phyloP scores from a whole-genome alignment of 2,797 vertebrate genomes.

The Tapera naevia region DNA sequence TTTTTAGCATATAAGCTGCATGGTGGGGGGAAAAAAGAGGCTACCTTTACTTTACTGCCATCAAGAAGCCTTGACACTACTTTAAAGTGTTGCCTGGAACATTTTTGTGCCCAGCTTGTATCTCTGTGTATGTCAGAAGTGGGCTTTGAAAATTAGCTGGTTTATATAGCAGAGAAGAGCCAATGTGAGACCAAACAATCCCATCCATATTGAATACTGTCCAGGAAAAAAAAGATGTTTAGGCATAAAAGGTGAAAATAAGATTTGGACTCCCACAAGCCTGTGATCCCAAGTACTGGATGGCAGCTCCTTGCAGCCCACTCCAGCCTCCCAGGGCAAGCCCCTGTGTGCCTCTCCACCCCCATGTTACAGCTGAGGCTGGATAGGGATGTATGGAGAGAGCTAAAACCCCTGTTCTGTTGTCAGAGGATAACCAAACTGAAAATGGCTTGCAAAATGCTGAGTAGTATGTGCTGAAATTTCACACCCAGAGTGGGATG shows the following conservation, averaged over 20 bases:
- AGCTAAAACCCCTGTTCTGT: neutral
- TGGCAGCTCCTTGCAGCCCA: fast-evolving
- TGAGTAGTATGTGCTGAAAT: neutral
- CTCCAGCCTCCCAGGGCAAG: neutral
- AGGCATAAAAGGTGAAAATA: neutral
- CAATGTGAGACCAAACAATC: neutral
- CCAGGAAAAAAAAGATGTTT: neutral
- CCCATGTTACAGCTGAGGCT: neutral
- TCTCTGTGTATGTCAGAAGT: neutral
- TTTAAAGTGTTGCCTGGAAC: neutral
- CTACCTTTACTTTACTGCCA: neutral
- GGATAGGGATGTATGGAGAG: neutral
- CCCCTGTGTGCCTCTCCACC: neutral
- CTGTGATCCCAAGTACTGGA: neutral
- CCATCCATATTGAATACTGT: neutral
- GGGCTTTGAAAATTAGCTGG: constrained; percentile 22
- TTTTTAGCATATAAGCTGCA: neutral
- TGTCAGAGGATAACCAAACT: neutral
- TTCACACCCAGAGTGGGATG: neutral
- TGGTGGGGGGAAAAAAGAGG: neutral
- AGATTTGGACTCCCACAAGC: neutral
- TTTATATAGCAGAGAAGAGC: neutral
- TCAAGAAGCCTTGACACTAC: neutral
- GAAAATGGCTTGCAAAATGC: neutral
- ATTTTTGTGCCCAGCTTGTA: neutral